phyloP scores from a whole-genome alignment of 2,888 invertebrate genomes.

The Agriopis marginaria region DNA sequence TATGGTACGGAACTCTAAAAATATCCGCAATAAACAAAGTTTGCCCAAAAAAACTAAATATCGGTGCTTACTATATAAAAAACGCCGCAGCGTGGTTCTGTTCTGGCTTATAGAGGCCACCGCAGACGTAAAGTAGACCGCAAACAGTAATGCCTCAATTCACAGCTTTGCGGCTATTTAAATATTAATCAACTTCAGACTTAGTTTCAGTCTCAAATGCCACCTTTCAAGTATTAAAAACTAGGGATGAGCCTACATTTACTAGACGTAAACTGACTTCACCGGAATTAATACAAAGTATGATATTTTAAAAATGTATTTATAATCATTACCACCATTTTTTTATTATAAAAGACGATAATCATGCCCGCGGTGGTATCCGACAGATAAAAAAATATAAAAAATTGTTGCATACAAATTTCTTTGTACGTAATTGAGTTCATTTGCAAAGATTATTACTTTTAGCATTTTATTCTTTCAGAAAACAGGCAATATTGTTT shows the following conservation, averaged over 20 bases:
- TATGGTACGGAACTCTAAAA: too few relatives aligned
- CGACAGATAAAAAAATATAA: too few relatives aligned
- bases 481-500: not conserved
- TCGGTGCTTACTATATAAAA: not conserved
- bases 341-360: too few relatives aligned
- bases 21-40: too few relatives aligned
- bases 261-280: not conserved
- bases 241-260: not conserved
- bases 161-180: slow-evolving; percentile 5
- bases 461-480: not conserved
- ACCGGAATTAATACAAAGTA: not conserved
- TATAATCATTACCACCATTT: too few relatives aligned
- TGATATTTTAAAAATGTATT: not conserved
- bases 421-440: too few relatives aligned
- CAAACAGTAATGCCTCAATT: not conserved
- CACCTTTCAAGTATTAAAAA: slow-evolving; percentile 3
- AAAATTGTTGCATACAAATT: too few relatives aligned
- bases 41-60: too few relatives aligned
- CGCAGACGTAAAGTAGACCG: not conserved
- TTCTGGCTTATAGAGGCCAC: not conserved
- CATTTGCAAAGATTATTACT: too few relatives aligned
- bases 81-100: too few relatives aligned
- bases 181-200: slow-evolving; percentile 15
- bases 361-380: too few relatives aligned
- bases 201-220: slow-evolving; percentile 3